Conservation (phyloP, 2,888 invertebrate species). For the Dynastes maya region DNA sequence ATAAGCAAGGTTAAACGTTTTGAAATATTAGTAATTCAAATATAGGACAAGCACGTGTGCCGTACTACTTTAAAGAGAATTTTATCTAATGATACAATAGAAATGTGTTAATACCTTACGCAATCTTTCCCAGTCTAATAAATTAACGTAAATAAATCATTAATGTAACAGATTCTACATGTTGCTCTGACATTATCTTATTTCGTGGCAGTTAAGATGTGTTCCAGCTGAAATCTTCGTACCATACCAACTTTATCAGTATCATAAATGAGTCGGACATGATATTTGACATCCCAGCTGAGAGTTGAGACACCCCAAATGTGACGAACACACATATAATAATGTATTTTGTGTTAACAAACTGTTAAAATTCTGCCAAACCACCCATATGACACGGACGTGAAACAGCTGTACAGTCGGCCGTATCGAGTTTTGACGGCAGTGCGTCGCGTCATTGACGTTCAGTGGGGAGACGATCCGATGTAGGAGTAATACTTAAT, state of each 20-base stretch:
- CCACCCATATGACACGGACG: conserved; percentile 63
- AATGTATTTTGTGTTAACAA: conserved; percentile 65
- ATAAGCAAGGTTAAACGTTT: background rate
- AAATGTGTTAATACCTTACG: background rate
- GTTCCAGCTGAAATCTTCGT: conserved; percentile 30
- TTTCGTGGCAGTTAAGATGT: conserved; percentile 13
- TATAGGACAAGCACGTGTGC: background rate
- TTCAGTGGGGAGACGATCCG: conserved; percentile 59
- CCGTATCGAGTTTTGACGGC: conserved; percentile 55
- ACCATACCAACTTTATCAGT: conserved; percentile 26
- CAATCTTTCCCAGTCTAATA: conserved; percentile 4
- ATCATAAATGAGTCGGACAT: conserved; percentile 42
- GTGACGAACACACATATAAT: conserved; percentile 62
- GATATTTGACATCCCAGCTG: conserved; percentile 50
- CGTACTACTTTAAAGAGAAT: background rate
- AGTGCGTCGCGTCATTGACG: conserved; percentile 35
- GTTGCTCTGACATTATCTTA: conserved; percentile 29
- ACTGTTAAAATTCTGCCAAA: conserved; percentile 66
- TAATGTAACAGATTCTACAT: conserved; percentile 18
- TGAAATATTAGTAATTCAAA: background rate
- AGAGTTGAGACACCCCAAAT: conserved; percentile 58
- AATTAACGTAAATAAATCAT: conserved; percentile 12
- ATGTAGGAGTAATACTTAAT: conserved; percentile 62
- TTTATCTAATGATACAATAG: too few species aligned
- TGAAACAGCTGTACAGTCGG: conserved; percentile 61